Conservation (phyloP, 1,140 invertebrate species). For the Battus philenor region DNA sequence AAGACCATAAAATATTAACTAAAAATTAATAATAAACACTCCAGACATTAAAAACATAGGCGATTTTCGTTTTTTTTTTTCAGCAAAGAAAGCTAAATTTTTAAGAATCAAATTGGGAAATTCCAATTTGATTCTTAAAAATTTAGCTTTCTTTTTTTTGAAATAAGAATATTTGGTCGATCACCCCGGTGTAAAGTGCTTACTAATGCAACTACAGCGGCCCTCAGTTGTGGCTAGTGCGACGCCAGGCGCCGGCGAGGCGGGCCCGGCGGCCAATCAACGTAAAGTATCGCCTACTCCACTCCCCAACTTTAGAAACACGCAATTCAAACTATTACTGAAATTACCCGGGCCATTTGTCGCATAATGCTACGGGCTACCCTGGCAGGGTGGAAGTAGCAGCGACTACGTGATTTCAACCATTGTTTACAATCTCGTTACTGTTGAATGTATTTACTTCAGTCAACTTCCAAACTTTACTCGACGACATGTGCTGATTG, state of each 20-base stretch:
- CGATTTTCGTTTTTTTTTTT: too few relatives aligned
- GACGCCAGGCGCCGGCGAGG: conserved; percentile 9
- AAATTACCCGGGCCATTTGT: conserved; percentile 11
- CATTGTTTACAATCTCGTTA: too few relatives aligned
- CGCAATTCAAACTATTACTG: conserved; percentile 13
- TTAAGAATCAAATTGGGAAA: too few relatives aligned
- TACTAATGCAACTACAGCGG: conserved; percentile 2
- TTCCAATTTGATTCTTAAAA: too few relatives aligned
- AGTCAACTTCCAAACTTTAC: too few relatives aligned
- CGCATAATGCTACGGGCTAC: conserved; percentile 1
- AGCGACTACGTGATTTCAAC: not conserved
- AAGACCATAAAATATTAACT: too few relatives aligned
- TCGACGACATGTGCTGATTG: too few relatives aligned
- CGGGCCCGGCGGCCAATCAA: conserved; percentile 11
- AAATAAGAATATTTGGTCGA: not conserved
- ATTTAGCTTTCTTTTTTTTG: too few relatives aligned
- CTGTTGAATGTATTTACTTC: too few relatives aligned
- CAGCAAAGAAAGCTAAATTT: too few relatives aligned
- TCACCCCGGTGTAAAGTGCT: not conserved
- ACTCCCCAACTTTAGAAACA: conserved; percentile 15
- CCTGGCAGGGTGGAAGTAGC: not conserved
- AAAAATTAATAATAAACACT: too few relatives aligned
- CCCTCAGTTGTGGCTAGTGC: not conserved
- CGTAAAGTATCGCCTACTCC: conserved; percentile 5
- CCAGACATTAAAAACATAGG: too few relatives aligned